Base-by-base conservation (phyloP, 2,888 invertebrate genomes). In the Mesorhabditis sp. region DNA sequence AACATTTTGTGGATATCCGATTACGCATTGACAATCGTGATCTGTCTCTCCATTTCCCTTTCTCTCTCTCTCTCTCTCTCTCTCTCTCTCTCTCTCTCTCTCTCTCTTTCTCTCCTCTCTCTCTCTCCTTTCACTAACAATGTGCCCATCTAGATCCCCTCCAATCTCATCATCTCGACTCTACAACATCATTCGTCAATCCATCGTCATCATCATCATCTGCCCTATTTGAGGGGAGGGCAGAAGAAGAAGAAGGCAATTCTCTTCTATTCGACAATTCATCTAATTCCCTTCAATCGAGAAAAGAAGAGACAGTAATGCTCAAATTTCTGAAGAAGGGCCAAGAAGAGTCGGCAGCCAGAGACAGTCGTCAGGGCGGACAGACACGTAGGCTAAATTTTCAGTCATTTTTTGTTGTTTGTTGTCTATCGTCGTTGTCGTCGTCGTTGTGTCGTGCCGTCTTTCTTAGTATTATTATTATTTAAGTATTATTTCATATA, bases 311-410 rank as follows among this genome's bases (percentile, higher is more conserved):
- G 28, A 28, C 28, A 28, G 28, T 28, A 28, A 50, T 50, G 58
- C n/a, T 50, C 10, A 50, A 50, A 50, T 50, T 50, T n/a, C 58
- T 50, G 58, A 50, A 50, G 58, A 50, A 50, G n/a, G 58, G 58
- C 7, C 10, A 10, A 13, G 58, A 50, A 50, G 58, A 50, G n/a
- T 50, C 58, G 10, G 7, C 58, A n/a, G 58, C 58, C 7, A 50
- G 58, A n/a, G 58, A 50, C n/a, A 50, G n/a, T 50, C 7, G n/a
- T 13, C 58, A 50, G n/a, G 28, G 28, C 28, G 58, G 58, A 50
- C 58, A 50, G n/a, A 50, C 58, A 50, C 7, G 58, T 50, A n/a
- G 58, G 58, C n/a, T 50, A 13, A 13, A 13, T n/a, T 13, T 50
- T 1, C 28, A 28, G 1, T 1, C 28, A 28, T 28, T 28, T 28